phyloP scores from a whole-genome alignment of 2,113 vertebrate species.

The Coptodon bakossiorum region DNA sequence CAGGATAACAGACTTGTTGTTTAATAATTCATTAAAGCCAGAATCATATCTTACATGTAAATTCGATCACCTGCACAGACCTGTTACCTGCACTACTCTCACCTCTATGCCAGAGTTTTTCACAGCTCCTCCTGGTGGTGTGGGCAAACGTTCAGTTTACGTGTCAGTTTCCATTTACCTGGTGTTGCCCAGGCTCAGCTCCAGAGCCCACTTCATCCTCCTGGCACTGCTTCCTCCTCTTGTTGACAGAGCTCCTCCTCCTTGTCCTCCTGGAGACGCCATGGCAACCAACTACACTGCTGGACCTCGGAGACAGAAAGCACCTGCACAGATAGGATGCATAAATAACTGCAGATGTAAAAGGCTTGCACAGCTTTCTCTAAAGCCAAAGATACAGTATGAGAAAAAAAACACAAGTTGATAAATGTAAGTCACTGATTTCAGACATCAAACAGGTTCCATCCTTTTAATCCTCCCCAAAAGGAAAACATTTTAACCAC shows the following conservation, averaged over 20 bases:
- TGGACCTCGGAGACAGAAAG: slow-evolving; percentile 6
- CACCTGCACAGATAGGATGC: neutral
- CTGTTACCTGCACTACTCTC: neutral
- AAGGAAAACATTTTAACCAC: neutral
- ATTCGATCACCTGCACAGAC: neutral
- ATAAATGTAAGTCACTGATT: neutral
- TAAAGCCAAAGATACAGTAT: neutral
- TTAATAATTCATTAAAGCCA: neutral
- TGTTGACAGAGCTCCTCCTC: slow-evolving; percentile 64
- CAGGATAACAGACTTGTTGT: neutral
- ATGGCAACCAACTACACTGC: slow-evolving; percentile 40
- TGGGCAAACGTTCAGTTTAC: neutral
- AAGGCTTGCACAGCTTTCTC: neutral
- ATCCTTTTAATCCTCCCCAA: neutral
- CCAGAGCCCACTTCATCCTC: slow-evolving; percentile 76
- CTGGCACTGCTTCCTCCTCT: slow-evolving; percentile 56
- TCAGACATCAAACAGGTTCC: neutral
- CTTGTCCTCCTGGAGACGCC: slow-evolving; percentile 72
- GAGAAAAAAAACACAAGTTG: neutral
- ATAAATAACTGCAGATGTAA: neutral
- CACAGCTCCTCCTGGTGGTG: neutral
- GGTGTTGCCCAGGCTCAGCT: slow-evolving; percentile 68
- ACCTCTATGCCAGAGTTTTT: neutral
- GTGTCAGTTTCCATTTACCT: slow-evolving; percentile 32
- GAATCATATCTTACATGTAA: neutral